Evolutionary conservation across 2,888 invertebrate species (phyloP), one percentile per base, ranked within the genome.

Genomic region (Pterostichus niger): DNA sequence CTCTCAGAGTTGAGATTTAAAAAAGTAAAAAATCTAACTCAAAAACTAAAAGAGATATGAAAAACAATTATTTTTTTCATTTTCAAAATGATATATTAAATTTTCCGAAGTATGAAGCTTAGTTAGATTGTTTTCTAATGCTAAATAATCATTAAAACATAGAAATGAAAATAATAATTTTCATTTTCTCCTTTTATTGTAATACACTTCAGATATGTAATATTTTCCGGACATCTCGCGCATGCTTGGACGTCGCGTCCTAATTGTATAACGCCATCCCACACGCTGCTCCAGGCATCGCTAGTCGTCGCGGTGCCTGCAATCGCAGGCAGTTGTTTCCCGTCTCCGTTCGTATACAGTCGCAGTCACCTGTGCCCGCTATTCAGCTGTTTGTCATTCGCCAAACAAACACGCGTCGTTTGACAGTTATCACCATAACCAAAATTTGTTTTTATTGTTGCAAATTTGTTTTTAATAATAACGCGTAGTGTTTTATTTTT

Each of bases 231-330:
- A 40, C 6, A 40, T 3, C 0, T 44, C 44, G 44, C 68, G 68
- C 68, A 44, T 46, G 68, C 64, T 64, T 40, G 9, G 9, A 40
- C 7, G 7, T 1, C 49, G 49, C n/a, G 0, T 44, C 68, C 68
- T 15, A 40, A 4, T 4, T 44, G 44, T 7, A 11, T 71, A 9
- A 71, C 44, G 11, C 40, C 44, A 11, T 71, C 68, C 44, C 2
- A 9, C 10, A 17, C 17, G 56, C 49, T 49, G 49, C 13, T 49
- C 49, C 49, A 49, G 40, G 44, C 68, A 40, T 71, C 68, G 44
- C 68, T 59, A 44, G 68, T 17, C 68, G 68, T 71, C 68, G 68
- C 68, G 68, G 46, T 71, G 68, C 68, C 68, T 44, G 64, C 64
- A n/a, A n/a, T 10, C 31, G 44, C 68, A 56, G 44, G 40, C 68